Evolutionary conservation across 2,797 vertebrate genomes (phyloP), one percentile per base, ranked within the genome.

Genomic region (Eospalax fontanierii): DNA sequence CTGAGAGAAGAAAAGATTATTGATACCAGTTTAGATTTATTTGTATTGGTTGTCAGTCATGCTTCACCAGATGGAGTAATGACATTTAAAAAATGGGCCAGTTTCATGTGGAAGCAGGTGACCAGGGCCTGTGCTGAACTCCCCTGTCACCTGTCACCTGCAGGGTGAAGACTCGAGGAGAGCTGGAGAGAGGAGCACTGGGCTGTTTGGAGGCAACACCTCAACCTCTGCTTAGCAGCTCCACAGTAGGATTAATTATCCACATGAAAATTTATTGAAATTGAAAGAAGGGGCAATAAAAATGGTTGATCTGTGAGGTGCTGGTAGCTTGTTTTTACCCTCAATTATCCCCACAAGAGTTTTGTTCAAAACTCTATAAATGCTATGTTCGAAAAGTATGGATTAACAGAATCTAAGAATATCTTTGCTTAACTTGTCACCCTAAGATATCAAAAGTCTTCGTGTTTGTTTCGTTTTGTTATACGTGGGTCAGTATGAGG

Each of bases 211-310:
- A 40, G 76, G 54, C 4, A 19, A 15, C 54, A 89, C 80, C 68
- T 30, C 35, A 43, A 71, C 11, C 15, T 18, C 50, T 68, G 89
- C 66, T 46, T 68, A 50, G 54, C 6, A 40, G 71, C 63, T 35
- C 28, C 59, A 57, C 16, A 57, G 30, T 73, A 33, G 4, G 22
- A 74, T 21, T 73, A 92, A 57, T 54, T 91, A n/a, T 91, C 74
- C 70, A 43, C 0, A 24, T 61, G 33, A 90, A 74, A 86, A 79
- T 26, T 95, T 74, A 28, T 89, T 88, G n/a, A n/a, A 22, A 68
- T 61, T 95, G 40, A 73, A 87, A 63, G 38, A 75, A 94, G 74
- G 74, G 70, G 22, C n/a, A 40, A 65, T 84, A 76, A 73, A 73
- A 79, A 61, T 70, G 33, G 8, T 59, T 71, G 38, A 65, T 46